Percentiles rank a stretch among this genome's conserved stretches.
phyloP scores from a whole-genome alignment of 2,113 vertebrate genomes.

The Notarius lentiginosus region DNA sequence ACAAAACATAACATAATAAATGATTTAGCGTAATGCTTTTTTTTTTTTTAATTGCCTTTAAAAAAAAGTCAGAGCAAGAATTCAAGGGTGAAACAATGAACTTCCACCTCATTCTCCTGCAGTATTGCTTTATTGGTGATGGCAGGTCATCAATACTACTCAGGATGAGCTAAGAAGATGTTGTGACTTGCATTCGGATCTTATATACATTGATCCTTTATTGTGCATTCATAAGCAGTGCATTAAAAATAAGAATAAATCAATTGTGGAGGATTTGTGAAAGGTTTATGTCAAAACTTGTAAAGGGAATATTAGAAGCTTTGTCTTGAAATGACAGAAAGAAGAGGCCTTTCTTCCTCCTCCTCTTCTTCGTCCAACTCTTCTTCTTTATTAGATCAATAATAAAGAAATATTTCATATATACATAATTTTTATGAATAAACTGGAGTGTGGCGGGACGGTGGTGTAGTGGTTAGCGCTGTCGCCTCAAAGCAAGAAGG shows the following conservation, averaged over 20 bases:
- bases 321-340: neutral
- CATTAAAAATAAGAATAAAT: neutral
- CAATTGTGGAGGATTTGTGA: neutral
- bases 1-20: conserved; percentile 13
- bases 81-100: conserved; percentile 34
- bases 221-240: neutral
- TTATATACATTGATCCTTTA: neutral
- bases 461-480: too few species aligned
- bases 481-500: too few species aligned
- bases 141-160: conserved; percentile 38
- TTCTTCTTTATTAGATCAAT: neutral
- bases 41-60: neutral
- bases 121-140: conserved; percentile 3
- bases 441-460: too few species aligned
- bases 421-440: neutral
- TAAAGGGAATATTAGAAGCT: conserved; percentile 6
- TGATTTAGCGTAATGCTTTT: conserved; percentile 8
- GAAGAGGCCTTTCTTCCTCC: neutral
- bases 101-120: conserved; percentile 1
- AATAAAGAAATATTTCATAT: neutral
- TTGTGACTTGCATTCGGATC: conserved; percentile 28
- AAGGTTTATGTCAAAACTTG: conserved; percentile 16
- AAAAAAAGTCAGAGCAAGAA: neutral
- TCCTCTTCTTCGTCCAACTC: neutral
- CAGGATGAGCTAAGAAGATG: conserved; percentile 33